Conservation (phyloP, 2,888 invertebrate species). For the Monopis laevigella region DNA sequence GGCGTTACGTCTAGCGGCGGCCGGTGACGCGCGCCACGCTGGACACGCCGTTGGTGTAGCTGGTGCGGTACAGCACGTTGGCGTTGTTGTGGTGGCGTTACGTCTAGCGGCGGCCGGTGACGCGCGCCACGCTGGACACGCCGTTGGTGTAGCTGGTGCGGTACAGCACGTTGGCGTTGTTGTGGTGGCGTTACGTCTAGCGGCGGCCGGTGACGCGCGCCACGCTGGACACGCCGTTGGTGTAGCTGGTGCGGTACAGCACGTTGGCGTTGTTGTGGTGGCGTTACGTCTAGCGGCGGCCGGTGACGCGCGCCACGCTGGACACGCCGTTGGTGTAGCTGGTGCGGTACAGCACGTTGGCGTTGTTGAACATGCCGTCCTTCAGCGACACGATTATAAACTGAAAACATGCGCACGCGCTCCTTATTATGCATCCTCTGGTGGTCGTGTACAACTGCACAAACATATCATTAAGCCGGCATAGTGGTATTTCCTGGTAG, state of each 20-base stretch:
- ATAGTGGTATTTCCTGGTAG: too few relatives aligned
- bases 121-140: conserved; percentile 81
- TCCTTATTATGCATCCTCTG: too few relatives aligned
- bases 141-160: conserved; percentile 95
- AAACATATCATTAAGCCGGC: too few relatives aligned
- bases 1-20: background rate
- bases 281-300: background rate
- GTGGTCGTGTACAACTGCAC: too few relatives aligned
- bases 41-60: conserved; percentile 95
- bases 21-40: conserved; percentile 67
- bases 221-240: conserved; percentile 94
- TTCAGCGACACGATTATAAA: conserved; percentile 98
- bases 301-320: conserved; percentile 66
- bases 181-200: conserved; percentile 34
- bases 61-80: conserved; percentile 94
- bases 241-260: conserved; percentile 91
- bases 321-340: conserved; percentile 96
- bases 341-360: conserved; percentile 96
- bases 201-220: conserved; percentile 31
- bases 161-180: conserved; percentile 97
- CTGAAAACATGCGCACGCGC: conserved; percentile 62
- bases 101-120: background rate
- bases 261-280: conserved; percentile 87
- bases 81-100: conserved; percentile 72
- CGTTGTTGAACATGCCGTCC: conserved; percentile 99